Evolutionary conservation across 1,140 invertebrate genomes (phyloP), one percentile per base, ranked within the genome.

Genomic region (Drosophila tristis): DNA sequence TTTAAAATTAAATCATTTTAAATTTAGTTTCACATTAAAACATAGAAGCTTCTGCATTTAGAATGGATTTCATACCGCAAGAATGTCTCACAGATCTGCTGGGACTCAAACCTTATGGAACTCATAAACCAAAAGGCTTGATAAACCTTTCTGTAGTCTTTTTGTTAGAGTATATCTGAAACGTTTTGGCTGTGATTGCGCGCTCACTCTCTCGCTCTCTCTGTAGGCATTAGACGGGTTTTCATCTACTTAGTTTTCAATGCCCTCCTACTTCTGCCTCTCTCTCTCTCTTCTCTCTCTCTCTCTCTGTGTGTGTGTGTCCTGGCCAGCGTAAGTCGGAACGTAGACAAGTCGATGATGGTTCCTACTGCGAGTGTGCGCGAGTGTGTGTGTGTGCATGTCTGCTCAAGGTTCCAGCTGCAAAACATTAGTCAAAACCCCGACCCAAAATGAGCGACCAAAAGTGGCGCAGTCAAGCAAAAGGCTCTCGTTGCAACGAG

Each of bases 391-490:
- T 68, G 63, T 70, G 64, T 59, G 73, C 59, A 23, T 57, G 62
- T 48, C 45, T 20, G 25, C 53, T 58, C 58, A 70, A 72, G 65
- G 58, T 58, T 78, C 49, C 43, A 77, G 75, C 75, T 68, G 51
- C 49, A 78, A 39, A 89, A 76, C 84, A 81, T 86, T 86, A 78
- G 81, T 86, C 81, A 63, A 63, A 86, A 80, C 67, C 62, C 70
- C 35, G 81, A 65, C 74, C 78, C 70, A 82, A 86, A 86, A 78
- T 87, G 78, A 86, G 84, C 82, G 84, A 76, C 74, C 78, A 76
- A 86, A 75, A 76, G 74, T 68, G 72, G 73, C 63, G 74, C 72
- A 76, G 74, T 76, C 74, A 75, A 61, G 74, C 82, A 87, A 81
- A 78, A 81, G 84, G 66, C 81, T 76, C 35, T 57, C 79, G 74